Evolutionary conservation across 2,888 invertebrate species (phyloP).

Genomic region (Nowickia ferox): DNA sequence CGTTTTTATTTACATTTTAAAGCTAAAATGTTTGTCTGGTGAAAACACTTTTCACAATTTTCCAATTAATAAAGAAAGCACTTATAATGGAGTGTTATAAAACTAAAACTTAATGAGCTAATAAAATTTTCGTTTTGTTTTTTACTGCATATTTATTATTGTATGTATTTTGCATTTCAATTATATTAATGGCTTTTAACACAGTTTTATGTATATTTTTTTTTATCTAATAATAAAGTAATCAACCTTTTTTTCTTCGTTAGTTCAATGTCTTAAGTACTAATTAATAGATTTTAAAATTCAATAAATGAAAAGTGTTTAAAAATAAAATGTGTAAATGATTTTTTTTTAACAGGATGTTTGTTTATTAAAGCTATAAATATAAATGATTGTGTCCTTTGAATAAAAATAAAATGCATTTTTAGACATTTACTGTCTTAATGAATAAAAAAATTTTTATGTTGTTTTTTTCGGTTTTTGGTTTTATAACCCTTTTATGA

Average conservation of each 20-base stretch:
- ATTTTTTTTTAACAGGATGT: not conserved
- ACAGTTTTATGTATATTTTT: not conserved
- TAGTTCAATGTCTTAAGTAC: constrained; percentile 1
- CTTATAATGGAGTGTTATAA: constrained; percentile 4
- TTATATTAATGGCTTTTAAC: constrained; percentile 17
- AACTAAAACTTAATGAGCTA: constrained; percentile 42
- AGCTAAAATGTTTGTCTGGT: constrained; percentile 18
- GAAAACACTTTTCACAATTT: constrained; percentile 7
- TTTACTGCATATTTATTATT: not conserved
- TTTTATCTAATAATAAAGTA: constrained; percentile 19
- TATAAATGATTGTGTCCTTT: too few species aligned
- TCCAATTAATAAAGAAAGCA: not conserved
- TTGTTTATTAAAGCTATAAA: too few species aligned
- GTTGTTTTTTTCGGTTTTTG: too few species aligned
- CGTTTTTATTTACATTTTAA: constrained; percentile 41
- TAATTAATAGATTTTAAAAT: constrained; percentile 4
- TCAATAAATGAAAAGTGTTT: constrained; percentile 16
- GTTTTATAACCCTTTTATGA: too few species aligned
- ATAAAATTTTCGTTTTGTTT: not conserved
- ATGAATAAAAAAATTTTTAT: too few species aligned
- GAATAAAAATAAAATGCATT: too few species aligned
- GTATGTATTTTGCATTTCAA: not conserved
- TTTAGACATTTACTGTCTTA: too few species aligned
- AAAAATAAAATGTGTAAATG: constrained; percentile 34
- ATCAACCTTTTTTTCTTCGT: constrained; percentile 27